These are phyloP conservation scores for Toxotes chatareus DNA, from an alignment of 2,113 vertebrate species.

Conservation along the genomic window DNA sequence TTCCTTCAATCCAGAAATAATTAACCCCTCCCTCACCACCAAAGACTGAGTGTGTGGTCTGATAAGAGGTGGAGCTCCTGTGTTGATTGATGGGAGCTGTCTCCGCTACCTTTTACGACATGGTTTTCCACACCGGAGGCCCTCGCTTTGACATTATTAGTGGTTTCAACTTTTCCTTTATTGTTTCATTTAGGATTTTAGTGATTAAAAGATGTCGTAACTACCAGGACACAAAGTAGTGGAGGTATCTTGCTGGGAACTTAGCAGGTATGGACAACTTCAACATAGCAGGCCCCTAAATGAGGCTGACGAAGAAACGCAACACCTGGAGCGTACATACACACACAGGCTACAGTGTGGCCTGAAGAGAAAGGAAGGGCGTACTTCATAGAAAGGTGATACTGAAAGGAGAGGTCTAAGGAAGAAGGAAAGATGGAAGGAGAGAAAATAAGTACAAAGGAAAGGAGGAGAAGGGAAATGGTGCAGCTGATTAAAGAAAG, in stretches of 20 bases:
- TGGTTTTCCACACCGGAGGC: slow-evolving; percentile 60
- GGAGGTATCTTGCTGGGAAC: slow-evolving; percentile 24
- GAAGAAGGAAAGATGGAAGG: slow-evolving; percentile 3
- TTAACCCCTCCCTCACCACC: slow-evolving; percentile 66
- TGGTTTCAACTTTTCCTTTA: slow-evolving; percentile 1
- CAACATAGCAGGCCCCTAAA: not conserved
- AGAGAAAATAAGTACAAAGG: slow-evolving; percentile 18
- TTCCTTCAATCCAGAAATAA: slow-evolving; percentile 77
- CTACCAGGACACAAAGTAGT: slow-evolving; percentile 17
- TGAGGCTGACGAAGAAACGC: slow-evolving; percentile 2
- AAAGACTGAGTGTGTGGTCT: slow-evolving; percentile 74
- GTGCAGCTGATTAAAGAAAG: slow-evolving; percentile 54
- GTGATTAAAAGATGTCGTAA: not conserved
- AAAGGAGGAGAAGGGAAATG: slow-evolving; percentile 18
- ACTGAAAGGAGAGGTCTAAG: slow-evolving; percentile 4
- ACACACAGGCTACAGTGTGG: slow-evolving; percentile 17
- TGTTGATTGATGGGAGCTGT: slow-evolving; percentile 74
- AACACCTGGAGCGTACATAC: slow-evolving; percentile 46
- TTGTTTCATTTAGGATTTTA: slow-evolving; percentile 51
- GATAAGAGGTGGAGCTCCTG: slow-evolving; percentile 57
- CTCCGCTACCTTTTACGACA: slow-evolving; percentile 58
- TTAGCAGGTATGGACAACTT: slow-evolving; percentile 20
- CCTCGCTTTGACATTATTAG: slow-evolving; percentile 55
- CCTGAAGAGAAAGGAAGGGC: not conserved
- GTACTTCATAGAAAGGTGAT: slow-evolving; percentile 40